Conservation (phyloP, 1,140 invertebrate genomes). For the Brachionus manjavacas region DNA sequence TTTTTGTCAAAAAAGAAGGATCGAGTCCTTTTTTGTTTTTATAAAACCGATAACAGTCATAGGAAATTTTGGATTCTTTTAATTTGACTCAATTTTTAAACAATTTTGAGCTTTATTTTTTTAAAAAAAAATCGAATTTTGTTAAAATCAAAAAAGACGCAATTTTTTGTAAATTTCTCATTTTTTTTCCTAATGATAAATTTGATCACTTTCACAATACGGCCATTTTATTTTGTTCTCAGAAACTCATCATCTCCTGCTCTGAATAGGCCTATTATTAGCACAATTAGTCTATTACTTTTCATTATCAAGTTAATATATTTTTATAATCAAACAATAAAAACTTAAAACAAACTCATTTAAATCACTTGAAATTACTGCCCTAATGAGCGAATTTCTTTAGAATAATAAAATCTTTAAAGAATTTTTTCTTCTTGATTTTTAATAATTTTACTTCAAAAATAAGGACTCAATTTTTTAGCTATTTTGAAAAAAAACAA, state of each 20-base stretch:
- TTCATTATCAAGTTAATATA: background rate
- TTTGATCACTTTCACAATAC: background rate
- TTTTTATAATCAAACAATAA: background rate
- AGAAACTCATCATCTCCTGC: background rate
- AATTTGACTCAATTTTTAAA: background rate
- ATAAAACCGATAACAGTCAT: background rate
- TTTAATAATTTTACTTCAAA: no score
- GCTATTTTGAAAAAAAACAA: no score
- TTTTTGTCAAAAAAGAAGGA: background rate
- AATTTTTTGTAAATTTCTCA: background rate
- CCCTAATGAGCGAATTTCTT: no score
- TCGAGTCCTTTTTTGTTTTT: background rate
- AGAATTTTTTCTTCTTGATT: no score
- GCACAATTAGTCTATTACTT: background rate
- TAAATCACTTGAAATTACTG: background rate
- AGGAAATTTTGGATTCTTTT: background rate
- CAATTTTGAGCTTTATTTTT: background rate
- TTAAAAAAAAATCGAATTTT: background rate
- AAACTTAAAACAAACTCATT: background rate
- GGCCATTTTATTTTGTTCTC: background rate
- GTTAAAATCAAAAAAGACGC: conserved; percentile 1
- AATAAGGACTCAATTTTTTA: no score
- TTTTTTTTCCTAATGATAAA: background rate
- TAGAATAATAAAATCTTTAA: no score
- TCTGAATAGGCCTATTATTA: background rate